Base-by-base conservation (phyloP, 2,888 invertebrate genomes). In the Noctua janthe region DNA sequence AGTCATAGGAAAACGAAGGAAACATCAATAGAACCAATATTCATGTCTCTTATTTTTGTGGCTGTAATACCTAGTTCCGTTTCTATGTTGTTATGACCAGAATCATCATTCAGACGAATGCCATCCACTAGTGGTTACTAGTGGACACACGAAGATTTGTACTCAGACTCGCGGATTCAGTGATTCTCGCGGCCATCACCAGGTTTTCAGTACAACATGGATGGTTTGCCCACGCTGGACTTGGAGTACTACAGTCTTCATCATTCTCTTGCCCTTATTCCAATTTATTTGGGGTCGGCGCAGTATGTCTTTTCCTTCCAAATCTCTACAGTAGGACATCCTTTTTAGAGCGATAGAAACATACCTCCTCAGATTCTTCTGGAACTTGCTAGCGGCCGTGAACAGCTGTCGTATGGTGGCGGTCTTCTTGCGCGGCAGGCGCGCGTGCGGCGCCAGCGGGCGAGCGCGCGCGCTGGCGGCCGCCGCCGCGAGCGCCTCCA, bases 341-440 rank as follows among this genome's bases (percentile, higher is more conserved):
- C 8, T 47, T 47, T 43, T 43, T 10, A 10, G 47, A 47, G 47
- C 47, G 47, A 47, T 10, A 47, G 47, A 47, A 47, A 47, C 35
- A 8, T 78, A 94, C 94, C 94, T 92, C 43, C 94, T 89, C 15
- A 99, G 97, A 92, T 98, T 98, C 95, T 99, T 99, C 95, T 99
- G 99, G 94, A 99, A 99, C 97, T 99, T 99, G 92, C 99, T 99
- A 75, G 99, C 99, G 17, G 99, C 99, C 0, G 99, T 99, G 96
- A 99, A 99, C 64, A 99, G 97, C 92, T 99, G 99, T 87, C 99
- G 98, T 84, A 99, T 99, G 78, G 98, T 98, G 62, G 98, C 98
- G 88, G 98, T 98, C 95, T 98, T 99, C 96, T 99, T 98, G 89
- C 98, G 98, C 91, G 98, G 98, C 82, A 98, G 97, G 49, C 98